These are phyloP conservation scores for Aphis craccivora DNA, from an alignment of 1,140 invertebrate genomes.

Conservation along the genomic window DNA sequence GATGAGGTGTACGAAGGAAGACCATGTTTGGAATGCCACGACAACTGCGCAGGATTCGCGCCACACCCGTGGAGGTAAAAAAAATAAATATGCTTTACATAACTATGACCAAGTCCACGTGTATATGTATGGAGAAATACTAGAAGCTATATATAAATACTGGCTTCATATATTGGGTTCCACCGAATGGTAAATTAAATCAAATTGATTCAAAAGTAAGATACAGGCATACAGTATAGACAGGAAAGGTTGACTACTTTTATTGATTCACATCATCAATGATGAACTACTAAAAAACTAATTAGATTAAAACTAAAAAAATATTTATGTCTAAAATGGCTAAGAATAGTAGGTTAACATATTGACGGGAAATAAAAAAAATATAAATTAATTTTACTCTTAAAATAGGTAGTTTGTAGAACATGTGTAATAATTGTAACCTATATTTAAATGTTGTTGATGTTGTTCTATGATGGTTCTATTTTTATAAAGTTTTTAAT, in stretches of 20 bases:
- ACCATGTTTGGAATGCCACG: constrained; percentile 80
- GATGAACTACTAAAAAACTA: not conserved
- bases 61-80: constrained; percentile 84
- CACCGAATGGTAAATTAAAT: not conserved
- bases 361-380: not conserved
- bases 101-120: not conserved
- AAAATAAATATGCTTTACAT: not conserved
- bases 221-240: not conserved
- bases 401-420: too few relatives aligned
- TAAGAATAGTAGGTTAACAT: not conserved
- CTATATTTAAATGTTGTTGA: too few relatives aligned
- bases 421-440: too few relatives aligned
- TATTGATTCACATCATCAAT: not conserved
- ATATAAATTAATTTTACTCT: too few relatives aligned
- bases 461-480: too few relatives aligned
- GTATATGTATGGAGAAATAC: too few relatives aligned
- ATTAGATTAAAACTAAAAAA: not conserved
- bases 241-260: not conserved
- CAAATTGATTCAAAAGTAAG: not conserved
- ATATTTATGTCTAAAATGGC: not conserved
- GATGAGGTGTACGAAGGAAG: constrained; percentile 85
- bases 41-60: constrained; percentile 80
- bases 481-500: too few relatives aligned
- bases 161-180: not conserved
- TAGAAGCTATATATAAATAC: not conserved